Evolutionary conservation across 2,113 vertebrate genomes (phyloP).

Genomic region (Cyphomyrus discorhynchus): DNA sequence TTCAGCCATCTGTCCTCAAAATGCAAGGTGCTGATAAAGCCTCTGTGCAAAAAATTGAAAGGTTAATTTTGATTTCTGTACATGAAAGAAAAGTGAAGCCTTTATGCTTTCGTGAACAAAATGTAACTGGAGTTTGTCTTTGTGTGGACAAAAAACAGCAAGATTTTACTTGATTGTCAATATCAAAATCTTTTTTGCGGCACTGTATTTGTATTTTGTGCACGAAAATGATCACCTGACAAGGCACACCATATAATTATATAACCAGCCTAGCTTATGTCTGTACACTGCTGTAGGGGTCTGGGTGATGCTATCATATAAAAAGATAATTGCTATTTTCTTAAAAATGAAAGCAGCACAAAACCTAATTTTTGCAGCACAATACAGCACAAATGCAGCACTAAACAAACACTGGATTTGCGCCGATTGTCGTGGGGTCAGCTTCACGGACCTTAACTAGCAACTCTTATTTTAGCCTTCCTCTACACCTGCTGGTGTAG

Average conservation of each 20-base stretch:
- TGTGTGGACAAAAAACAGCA: background rate
- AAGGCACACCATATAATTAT: background rate
- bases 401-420: background rate
- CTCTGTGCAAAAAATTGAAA: background rate
- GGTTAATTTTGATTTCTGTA: too few relatives aligned
- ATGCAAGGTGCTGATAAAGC: background rate
- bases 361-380: background rate
- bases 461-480: background rate
- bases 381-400: background rate
- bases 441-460: background rate
- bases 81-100: background rate
- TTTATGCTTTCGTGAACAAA: background rate
- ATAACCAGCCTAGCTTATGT: background rate
- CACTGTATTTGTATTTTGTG: background rate
- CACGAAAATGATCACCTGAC: background rate
- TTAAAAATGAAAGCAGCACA: background rate
- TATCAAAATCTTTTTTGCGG: background rate
- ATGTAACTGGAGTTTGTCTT: background rate
- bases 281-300: background rate
- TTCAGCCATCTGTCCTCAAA: background rate
- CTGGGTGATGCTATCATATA: background rate
- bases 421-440: background rate
- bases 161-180: background rate
- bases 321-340: background rate
- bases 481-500: background rate